These are phyloP conservation scores for Heliconius hortense DNA, from an alignment of 2,888 invertebrate species.

Conservation along the genomic window DNA sequence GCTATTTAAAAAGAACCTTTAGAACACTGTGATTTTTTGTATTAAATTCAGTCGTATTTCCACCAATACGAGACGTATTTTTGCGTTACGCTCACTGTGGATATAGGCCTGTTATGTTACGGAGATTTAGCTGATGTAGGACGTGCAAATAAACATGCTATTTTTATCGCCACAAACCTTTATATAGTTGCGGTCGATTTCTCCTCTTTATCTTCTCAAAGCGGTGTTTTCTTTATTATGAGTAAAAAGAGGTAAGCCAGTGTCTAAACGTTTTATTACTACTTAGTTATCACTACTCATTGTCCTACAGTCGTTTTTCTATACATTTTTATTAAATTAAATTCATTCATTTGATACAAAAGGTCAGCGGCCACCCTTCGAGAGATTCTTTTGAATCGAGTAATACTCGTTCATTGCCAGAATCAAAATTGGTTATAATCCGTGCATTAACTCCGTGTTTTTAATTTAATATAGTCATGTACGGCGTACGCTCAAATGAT, in stretches of 20 bases:
- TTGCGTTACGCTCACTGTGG: conserved; percentile 48
- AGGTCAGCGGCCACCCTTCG: conserved; percentile 26
- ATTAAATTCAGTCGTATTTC: conserved; percentile 61
- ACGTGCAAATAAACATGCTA: conserved; percentile 82
- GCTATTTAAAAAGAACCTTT: conserved; percentile 53
- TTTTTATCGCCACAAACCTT: conserved; percentile 81
- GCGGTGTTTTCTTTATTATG: conserved; percentile 79
- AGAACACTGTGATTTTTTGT: conserved; percentile 42
- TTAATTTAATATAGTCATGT: conserved; percentile 24
- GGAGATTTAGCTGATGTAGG: conserved; percentile 71
- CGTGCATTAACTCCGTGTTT: conserved; percentile 28
- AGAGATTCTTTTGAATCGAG: conserved; percentile 13
- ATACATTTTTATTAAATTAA: neutral
- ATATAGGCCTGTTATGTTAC: conserved; percentile 61
- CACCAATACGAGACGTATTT: conserved; percentile 55
- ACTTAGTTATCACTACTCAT: conserved; percentile 25
- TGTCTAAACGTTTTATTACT: conserved; percentile 56
- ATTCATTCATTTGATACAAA: neutral
- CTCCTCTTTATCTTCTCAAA: conserved; percentile 77
- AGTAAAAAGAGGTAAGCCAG: conserved; percentile 69
- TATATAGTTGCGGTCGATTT: conserved; percentile 82
- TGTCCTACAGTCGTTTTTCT: conserved; percentile 46
- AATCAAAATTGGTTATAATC: conserved; percentile 18
- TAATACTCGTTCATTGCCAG: conserved; percentile 21
- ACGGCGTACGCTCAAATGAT: conserved; percentile 19